Base-by-base conservation (phyloP, 30 jellyfish, hydroid and myxozoan genomes). In the Aurelia sp. region DNA sequence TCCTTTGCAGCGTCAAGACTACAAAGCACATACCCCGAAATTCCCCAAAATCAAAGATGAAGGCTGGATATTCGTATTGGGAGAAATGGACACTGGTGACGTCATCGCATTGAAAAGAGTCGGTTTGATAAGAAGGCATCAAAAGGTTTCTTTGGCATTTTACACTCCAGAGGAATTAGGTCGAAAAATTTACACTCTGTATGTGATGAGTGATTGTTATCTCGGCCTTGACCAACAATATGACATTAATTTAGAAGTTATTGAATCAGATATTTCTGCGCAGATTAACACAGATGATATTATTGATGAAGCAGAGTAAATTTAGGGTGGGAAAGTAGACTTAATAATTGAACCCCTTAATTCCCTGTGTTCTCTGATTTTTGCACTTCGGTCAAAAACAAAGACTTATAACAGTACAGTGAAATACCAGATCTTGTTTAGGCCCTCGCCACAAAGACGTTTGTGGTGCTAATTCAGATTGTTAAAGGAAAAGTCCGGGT, bases 171-270 rank as follows among this genome's bases (percentile, higher is more conserved):
- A 74, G 53, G 51, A 63, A 22, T 22, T 53, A 9, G 96, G 97
- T 21, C 82, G 97, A 22, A 78, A 79, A 59, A 95, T 90, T 47
- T 85, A 55, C 78, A 61, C 97, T 7, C 71, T 95, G 37, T 95
- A 74, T 68, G 58, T 95, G 20, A 79, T 95, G 98, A 89, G 99
- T 70, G 99, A 90, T 59, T 48, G 86, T 11, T 89, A 89, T 73
- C 30, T 90, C 0, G 99, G 99, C 10, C 96, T 95, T 41, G 99
- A 95, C 85, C 99, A 95, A 66, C 99, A 95, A 55, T 90, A 71
- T 40, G 98, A 95, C 64, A 55, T 95, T 30, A 64, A 75, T 37
- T 66, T 94, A 51, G 98, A 93, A 31, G 96, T 88, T 59, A 35
- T 90, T n/a, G 88, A 78, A 37, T 86, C 96, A 6, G 86, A 75